Conservation (phyloP, 2,797 vertebrate species). For the Hozukius guyotensis region DNA sequence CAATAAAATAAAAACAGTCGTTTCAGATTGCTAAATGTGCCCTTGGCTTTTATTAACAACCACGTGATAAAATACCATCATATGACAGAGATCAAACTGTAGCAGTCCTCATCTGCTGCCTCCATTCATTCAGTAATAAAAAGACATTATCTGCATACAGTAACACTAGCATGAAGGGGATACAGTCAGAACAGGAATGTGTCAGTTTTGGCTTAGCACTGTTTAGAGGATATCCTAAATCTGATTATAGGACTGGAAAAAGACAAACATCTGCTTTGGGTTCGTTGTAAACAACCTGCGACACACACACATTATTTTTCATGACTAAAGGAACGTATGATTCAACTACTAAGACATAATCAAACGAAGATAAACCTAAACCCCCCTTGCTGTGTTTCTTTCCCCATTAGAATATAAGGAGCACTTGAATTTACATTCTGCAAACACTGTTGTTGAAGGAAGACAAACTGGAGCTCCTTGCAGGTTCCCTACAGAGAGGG, state of each 20-base stretch:
- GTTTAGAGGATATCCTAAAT: not conserved
- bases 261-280: not conserved
- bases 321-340: not conserved
- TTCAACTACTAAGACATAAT: not conserved
- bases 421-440: not conserved
- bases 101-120: not conserved
- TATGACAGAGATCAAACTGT: slow-evolving; percentile 14
- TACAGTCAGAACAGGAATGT: slow-evolving; percentile 17
- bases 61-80: slow-evolving; percentile 57
- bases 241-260: not conserved
- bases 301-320: not conserved
- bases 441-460: not conserved
- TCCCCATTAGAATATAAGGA: not conserved
- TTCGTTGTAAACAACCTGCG: slow-evolving; percentile 46
- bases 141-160: slow-evolving; percentile 8
- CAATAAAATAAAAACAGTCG: not conserved
- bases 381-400: not conserved
- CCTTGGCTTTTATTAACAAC: slow-evolving; percentile 73
- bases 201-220: slow-evolving; percentile 28
- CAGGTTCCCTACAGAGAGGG: not conserved
- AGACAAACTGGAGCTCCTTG: not conserved
- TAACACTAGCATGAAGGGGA: slow-evolving; percentile 21
- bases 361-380: not conserved
- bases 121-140: slow-evolving; percentile 40
- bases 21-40: slow-evolving; percentile 53